Conservation (phyloP, 2,888 invertebrate genomes). For the Arge pagana region DNA sequence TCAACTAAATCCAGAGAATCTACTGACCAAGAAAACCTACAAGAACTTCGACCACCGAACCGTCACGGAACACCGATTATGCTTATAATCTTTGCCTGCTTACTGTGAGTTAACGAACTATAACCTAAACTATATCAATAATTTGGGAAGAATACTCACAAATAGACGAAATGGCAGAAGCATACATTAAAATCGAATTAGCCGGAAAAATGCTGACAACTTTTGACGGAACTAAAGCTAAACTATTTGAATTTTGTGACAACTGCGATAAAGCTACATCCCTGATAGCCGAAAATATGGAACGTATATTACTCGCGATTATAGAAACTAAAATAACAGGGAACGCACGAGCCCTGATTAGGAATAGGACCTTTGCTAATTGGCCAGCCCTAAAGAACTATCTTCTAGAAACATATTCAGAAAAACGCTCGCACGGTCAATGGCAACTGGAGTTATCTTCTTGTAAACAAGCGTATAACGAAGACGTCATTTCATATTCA, state of each 20-base stretch:
- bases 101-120: constrained; percentile 1
- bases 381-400: constrained; percentile 32
- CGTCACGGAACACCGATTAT: neutral
- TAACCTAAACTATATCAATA: neutral
- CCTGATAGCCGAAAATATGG: constrained; percentile 14
- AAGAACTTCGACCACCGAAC: too few relatives aligned
- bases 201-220: constrained; percentile 23
- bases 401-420: constrained; percentile 30
- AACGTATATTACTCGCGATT: constrained; percentile 30
- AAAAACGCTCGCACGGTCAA: constrained; percentile 38
- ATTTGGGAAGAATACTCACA: neutral
- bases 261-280: constrained; percentile 24
- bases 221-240: constrained; percentile 30
- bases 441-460: constrained; percentile 42
- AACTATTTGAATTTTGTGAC: constrained; percentile 28
- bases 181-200: constrained; percentile 24
- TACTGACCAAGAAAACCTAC: neutral
- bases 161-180: neutral
- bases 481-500: constrained; percentile 37
- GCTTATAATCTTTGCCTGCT: neutral
- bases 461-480: constrained; percentile 34
- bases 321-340: constrained; percentile 37
- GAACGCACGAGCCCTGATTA: constrained; percentile 32
- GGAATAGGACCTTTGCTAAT: constrained; percentile 32
- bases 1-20: neutral